Evolutionary conservation across 1,140 invertebrate species (phyloP).

Genomic region (Saccostrea glomerata): DNA sequence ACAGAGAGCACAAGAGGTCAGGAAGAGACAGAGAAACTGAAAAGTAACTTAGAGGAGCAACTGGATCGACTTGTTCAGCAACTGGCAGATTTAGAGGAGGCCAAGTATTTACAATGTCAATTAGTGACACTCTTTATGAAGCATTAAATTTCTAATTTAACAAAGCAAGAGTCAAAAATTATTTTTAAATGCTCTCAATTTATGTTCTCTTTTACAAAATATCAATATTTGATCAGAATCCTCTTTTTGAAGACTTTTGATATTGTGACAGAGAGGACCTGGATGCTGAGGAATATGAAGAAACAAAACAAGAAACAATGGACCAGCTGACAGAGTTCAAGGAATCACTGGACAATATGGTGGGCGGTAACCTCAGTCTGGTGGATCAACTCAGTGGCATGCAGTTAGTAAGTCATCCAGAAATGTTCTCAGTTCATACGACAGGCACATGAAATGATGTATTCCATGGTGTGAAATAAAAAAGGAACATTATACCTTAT

Average conservation of each 20-base stretch:
- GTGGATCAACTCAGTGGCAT: conserved; percentile 85
- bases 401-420: conserved; percentile 82
- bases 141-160: background rate
- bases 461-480: no score
- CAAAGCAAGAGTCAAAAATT: background rate
- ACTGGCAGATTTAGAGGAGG: conserved; percentile 86
- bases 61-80: conserved; percentile 87
- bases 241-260: background rate
- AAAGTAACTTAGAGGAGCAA: conserved; percentile 86
- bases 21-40: conserved; percentile 84
- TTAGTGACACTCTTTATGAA: background rate
- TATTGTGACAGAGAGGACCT: conserved; percentile 82
- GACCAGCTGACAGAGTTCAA: conserved; percentile 89
- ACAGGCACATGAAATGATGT: no score
- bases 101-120: conserved; percentile 81
- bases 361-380: conserved; percentile 85
- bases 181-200: no score
- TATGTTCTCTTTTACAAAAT: no score
- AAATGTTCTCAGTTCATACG: no score
- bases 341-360: conserved; percentile 84
- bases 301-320: conserved; percentile 86
- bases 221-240: background rate
- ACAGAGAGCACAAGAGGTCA: conserved; percentile 67
- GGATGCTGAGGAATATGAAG: conserved; percentile 85
- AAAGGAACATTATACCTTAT: no score